Evolutionary conservation across 2,113 vertebrate species (phyloP).

Genomic region (Acrocephalus kingi): DNA sequence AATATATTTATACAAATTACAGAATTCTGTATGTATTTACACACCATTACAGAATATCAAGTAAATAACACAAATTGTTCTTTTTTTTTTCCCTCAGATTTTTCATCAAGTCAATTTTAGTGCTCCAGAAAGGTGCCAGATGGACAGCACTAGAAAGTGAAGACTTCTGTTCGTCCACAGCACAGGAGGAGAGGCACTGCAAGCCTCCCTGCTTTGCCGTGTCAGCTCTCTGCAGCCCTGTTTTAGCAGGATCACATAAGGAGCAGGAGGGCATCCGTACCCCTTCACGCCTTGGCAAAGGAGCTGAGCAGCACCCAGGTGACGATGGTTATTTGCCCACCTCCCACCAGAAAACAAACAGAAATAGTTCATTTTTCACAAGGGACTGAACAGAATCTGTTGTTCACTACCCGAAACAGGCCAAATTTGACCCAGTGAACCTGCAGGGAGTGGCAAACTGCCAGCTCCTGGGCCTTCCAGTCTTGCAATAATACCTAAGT

Average conservation of each 20-base stretch:
- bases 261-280: background rate
- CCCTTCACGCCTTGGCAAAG: background rate
- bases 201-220: background rate
- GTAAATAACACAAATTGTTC: slow-evolving; percentile 37
- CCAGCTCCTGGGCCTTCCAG: slow-evolving; percentile 35
- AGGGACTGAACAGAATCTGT: slow-evolving; percentile 20
- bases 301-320: background rate
- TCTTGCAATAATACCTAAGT: slow-evolving; percentile 38
- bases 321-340: background rate
- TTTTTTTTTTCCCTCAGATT: background rate
- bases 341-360: background rate
- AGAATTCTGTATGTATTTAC: slow-evolving; percentile 74
- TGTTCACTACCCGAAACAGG: background rate
- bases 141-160: slow-evolving; percentile 38
- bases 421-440: slow-evolving; percentile 20
- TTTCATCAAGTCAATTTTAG: slow-evolving; percentile 20
- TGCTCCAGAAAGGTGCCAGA: slow-evolving; percentile 54
- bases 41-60: slow-evolving; percentile 72
- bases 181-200: background rate
- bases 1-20: slow-evolving; percentile 77
- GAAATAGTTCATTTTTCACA: slow-evolving; percentile 27
- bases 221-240: slow-evolving; percentile 6
- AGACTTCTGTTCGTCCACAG: slow-evolving; percentile 24
- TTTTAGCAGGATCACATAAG: slow-evolving; percentile 3
- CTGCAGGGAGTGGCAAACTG: background rate